Conservation (phyloP, 2,888 invertebrate species). For the Oligia strigilis region DNA sequence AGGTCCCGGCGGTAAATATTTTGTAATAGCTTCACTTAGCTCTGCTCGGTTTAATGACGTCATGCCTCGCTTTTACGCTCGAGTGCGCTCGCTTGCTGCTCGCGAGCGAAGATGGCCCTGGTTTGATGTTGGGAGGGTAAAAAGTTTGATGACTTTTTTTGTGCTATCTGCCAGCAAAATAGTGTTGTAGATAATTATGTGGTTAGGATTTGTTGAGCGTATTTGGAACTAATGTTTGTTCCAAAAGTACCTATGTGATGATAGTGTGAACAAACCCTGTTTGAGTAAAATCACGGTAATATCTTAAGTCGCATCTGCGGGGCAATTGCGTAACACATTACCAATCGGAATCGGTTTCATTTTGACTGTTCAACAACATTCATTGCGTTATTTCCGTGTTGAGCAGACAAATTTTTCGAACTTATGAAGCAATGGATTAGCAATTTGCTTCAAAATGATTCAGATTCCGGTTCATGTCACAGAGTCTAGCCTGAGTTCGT, state of each 20-base stretch:
- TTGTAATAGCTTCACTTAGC: conserved; percentile 59
- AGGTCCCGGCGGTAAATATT: conserved; percentile 60
- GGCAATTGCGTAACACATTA: no score
- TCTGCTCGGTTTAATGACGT: conserved; percentile 57
- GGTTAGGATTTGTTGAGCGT: not conserved
- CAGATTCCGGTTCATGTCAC: no score
- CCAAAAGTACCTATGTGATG: no score
- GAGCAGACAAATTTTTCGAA: no score
- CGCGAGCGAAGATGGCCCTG: conserved; percentile 39
- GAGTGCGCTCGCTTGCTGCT: conserved; percentile 45
- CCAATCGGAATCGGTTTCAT: no score
- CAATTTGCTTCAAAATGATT: no score
- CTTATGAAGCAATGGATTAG: no score
- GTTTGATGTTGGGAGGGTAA: conserved; percentile 17
- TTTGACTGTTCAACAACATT: no score
- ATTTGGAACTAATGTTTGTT: not conserved
- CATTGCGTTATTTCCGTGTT: no score
- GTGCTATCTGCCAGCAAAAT: conserved; percentile 7
- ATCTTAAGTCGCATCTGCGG: no score
- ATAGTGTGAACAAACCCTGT: not conserved
- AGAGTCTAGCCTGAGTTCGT: no score
- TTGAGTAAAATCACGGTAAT: no score
- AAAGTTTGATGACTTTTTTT: conserved; percentile 39
- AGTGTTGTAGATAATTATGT: not conserved
- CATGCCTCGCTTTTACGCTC: conserved; percentile 57